Percentiles rank a stretch among this genome's conserved stretches.
These are phyloP conservation scores for Chrysodeixis includens DNA, from an alignment of 2,888 invertebrate species.

Conservation along the genomic window DNA sequence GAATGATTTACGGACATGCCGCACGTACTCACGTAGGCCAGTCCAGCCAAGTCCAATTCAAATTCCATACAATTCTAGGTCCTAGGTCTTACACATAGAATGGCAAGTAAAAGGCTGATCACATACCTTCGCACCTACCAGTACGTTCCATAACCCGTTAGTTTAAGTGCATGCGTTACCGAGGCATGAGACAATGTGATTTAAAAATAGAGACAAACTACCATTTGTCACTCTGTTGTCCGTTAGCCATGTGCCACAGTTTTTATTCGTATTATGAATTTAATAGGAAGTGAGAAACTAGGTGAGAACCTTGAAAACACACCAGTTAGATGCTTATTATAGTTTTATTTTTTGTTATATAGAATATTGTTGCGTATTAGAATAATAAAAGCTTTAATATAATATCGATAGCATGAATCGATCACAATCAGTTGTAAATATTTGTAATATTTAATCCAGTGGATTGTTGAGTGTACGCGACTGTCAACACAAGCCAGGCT, in stretches of 20 bases:
- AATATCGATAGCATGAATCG: neutral
- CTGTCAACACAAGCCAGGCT: constrained; percentile 65
- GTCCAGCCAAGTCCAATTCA: no score
- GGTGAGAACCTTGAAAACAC: constrained; percentile 31
- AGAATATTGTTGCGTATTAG: neutral
- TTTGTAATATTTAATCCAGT: constrained; percentile 2
- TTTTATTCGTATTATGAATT: constrained; percentile 28
- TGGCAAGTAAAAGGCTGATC: constrained; percentile 35
- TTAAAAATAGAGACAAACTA: constrained; percentile 54
- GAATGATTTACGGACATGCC: no score
- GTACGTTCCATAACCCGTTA: constrained; percentile 49
- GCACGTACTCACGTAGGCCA: no score
- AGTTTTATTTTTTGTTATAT: neutral
- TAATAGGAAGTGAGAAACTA: constrained; percentile 42
- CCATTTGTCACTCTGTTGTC: constrained; percentile 37
- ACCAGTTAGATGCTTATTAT: neutral
- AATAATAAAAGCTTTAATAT: neutral
- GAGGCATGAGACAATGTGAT: constrained; percentile 62
- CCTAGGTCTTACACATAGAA: constrained; percentile 11
- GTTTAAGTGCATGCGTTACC: constrained; percentile 43
- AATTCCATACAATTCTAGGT: no score
- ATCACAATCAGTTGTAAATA: constrained; percentile 12
- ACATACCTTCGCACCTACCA: constrained; percentile 15
- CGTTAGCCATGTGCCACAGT: constrained; percentile 39
- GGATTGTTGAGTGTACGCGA: constrained; percentile 62